Evolutionary conservation across 2,797 vertebrate species (phyloP).

Genomic region (Enteromius thamalakanensis): DNA sequence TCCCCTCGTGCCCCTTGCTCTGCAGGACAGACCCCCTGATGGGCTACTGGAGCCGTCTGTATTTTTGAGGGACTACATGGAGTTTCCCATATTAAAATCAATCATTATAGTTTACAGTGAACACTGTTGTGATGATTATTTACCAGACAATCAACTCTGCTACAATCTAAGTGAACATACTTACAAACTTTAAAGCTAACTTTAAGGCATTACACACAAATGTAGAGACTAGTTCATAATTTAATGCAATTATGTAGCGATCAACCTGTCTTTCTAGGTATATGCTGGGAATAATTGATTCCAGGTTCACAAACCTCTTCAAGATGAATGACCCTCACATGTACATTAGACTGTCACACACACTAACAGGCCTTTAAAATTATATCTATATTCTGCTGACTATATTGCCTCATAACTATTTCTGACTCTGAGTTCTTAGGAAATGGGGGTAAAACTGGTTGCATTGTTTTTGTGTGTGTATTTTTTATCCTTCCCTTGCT

Average conservation of each 20-base stretch:
- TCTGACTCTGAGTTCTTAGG: not conserved
- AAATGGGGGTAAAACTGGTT: conserved; percentile 23
- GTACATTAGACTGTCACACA: conserved; percentile 32
- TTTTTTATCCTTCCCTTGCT: conserved; percentile 12
- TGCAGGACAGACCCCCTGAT: conserved; percentile 49
- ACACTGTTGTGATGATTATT: not conserved
- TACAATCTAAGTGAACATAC: conserved; percentile 10
- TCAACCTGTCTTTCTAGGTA: conserved; percentile 3
- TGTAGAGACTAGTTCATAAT: not conserved
- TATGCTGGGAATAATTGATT: conserved; percentile 15
- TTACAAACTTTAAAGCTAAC: not conserved
- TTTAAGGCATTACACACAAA: not conserved
- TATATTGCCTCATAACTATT: conserved; percentile 30
- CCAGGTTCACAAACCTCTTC: conserved; percentile 31
- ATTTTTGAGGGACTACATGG: conserved; percentile 30
- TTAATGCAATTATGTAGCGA: conserved; percentile 20
- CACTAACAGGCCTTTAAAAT: conserved; percentile 34
- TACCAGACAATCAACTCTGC: not conserved
- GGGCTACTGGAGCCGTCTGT: conserved; percentile 51
- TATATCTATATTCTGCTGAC: conserved; percentile 34
- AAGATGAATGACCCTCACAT: conserved; percentile 11
- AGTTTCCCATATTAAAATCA: conserved; percentile 45
- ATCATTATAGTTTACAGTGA: conserved; percentile 24
- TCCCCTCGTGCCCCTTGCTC: conserved; percentile 35
- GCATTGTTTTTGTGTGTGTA: conserved; percentile 25